Conservation (phyloP, 1,140 invertebrate genomes). For the Geopemphigus sp. region DNA sequence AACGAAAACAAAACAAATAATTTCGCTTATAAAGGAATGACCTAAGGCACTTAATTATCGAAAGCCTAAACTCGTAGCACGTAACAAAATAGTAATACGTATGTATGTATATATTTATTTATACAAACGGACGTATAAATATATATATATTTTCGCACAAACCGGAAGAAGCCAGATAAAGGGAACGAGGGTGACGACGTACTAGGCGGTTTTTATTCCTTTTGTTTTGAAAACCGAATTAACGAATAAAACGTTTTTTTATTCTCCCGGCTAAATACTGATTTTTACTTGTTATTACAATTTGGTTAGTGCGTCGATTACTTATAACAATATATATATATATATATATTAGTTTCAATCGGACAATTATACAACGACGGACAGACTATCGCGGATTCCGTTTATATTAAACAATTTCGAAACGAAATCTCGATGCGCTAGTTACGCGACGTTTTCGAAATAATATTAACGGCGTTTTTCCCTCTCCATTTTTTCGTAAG, state of each 20-base stretch:
- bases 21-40: slow-evolving; percentile 45
- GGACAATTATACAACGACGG: background rate
- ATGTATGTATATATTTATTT: background rate
- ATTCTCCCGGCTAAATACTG: slow-evolving; percentile 12
- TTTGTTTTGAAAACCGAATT: too few species aligned
- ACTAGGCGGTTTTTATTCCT: slow-evolving; percentile 1
- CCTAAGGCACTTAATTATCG: slow-evolving; percentile 49
- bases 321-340: background rate
- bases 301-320: slow-evolving; percentile 9
- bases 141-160: slow-evolving; percentile 16
- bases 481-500: background rate
- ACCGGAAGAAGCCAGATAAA: background rate
- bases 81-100: background rate
- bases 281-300: slow-evolving; percentile 1
- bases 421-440: background rate
- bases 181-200: background rate
- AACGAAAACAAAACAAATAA: slow-evolving; percentile 43
- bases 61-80: slow-evolving; percentile 25
- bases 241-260: slow-evolving; percentile 11
- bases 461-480: background rate
- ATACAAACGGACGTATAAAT: background rate
- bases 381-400: too few species aligned
- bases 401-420: background rate
- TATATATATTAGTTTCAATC: slow-evolving; percentile 1
- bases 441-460: background rate